Base-by-base conservation (phyloP, 1,140 invertebrate genomes). In the Brachionus paranguensis region DNA sequence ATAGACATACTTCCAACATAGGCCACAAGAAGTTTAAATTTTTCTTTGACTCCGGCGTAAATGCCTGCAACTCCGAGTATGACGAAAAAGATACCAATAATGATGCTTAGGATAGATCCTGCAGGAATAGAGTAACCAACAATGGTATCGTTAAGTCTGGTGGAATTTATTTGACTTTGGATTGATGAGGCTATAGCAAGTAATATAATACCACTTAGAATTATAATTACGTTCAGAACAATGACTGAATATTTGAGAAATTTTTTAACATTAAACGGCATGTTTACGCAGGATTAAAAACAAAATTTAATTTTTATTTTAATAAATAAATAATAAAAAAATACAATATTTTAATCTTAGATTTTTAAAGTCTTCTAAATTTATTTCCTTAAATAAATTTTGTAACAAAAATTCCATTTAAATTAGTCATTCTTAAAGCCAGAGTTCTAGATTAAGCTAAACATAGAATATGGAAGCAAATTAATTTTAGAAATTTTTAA, bases 181-280 rank as follows among this genome's bases (percentile, higher is more conserved):
- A 81, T 47, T 10, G 43, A 43, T 41, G 78, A 81, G 0, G 37
- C 37, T 64, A 47, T 64, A 4, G 43, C 60, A 3, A 81, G 41
- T 33, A 81, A 64, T 14, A 64, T n/a, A 3, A 81, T 24, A 24
- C 78, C 78, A 47, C 33, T 37, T 47, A 81, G 14, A 17, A 64
- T 12, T 33, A 81, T 37, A 41, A 81, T 20, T 3, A 64, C 20
- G 20, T 81, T 65, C 11, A 65, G 1, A 12, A 41, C 12, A 60
- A 81, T 81, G 6, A 81, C 53, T 37, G 78, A 81, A 14, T 81
- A 81, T 81, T 81, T 81, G 12, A 81, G 33, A 24, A 27, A 45
- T 27, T 68, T 68, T 81, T 41, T 43, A 45, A 11, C 33, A 41
- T 41, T 17, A 20, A 43, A 43, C 14, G 33, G 33, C 68, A 37